These are phyloP conservation scores for Poecile atricapillus DNA, from an alignment of 2,113 vertebrate genomes.

Conservation along the genomic window DNA sequence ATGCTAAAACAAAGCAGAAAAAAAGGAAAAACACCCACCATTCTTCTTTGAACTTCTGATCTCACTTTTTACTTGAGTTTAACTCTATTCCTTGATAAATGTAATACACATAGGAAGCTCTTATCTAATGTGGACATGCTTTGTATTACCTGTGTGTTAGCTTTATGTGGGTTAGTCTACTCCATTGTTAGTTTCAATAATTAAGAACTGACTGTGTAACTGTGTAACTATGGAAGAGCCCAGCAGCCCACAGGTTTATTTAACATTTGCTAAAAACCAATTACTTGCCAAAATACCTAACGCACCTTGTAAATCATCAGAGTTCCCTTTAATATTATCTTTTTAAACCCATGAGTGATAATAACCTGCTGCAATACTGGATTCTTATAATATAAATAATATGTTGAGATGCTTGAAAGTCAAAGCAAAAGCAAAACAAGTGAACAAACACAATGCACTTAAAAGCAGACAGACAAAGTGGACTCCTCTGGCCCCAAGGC, in stretches of 20 bases:
- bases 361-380: background rate
- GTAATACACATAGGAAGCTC: background rate
- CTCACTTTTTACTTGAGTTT: slow-evolving; percentile 2
- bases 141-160: background rate
- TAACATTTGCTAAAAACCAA: background rate
- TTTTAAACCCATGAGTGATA: background rate
- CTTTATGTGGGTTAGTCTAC: background rate
- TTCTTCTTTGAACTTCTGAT: slow-evolving; percentile 48
- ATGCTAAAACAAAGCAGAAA: slow-evolving; percentile 50
- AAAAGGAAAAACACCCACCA: slow-evolving; percentile 44
- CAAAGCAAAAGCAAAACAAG: slow-evolving; percentile 22
- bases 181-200: background rate
- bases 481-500: background rate
- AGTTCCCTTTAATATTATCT: background rate
- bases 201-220: background rate
- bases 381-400: slow-evolving; percentile 20
- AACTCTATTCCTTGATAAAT: background rate
- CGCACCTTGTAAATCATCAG: background rate
- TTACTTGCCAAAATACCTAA: background rate
- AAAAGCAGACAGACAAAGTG: background rate
- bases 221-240: background rate
- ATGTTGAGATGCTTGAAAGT: slow-evolving; percentile 1
- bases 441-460: slow-evolving; percentile 1
- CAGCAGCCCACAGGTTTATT: background rate
- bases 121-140: background rate